A percentile compares a stretch with the other conserved stretches of the same genome.
Conservation (phyloP, 64 coral and sea anemone genomes). For the Hydrozoanthus tunicans region DNA sequence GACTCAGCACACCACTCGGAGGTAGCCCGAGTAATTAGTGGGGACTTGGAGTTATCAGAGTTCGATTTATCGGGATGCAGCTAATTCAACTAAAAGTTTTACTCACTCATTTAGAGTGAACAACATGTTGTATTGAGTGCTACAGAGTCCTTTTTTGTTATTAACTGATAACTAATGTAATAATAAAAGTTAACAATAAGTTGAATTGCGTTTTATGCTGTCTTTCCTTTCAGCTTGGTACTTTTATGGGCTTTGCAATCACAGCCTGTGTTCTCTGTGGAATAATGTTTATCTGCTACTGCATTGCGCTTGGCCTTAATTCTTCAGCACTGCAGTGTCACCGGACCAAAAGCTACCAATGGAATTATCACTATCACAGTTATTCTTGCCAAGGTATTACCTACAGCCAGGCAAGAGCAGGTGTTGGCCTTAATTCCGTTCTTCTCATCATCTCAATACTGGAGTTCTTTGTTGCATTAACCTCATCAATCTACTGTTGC, state of each 20-base stretch:
- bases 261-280: conserved; percentile 64
- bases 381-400: background rate
- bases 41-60: too few species aligned
- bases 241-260: conserved; percentile 79
- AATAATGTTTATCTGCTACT: conserved; percentile 74
- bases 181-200: too few species aligned
- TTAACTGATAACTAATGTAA: too few species aligned
- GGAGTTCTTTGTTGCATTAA: conserved; percentile 48
- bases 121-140: too few species aligned
- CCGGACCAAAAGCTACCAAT: background rate
- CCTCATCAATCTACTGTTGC: conserved; percentile 49
- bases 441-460: conserved; percentile 23
- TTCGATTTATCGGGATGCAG: too few species aligned
- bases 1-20: too few species aligned
- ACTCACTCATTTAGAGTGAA: too few species aligned
- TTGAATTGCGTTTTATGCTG: background rate
- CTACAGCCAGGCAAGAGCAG: conserved; percentile 20
- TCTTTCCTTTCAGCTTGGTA: conserved; percentile 72
- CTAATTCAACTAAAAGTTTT: too few species aligned
- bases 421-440: conserved; percentile 21
- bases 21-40: too few species aligned
- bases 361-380: background rate
- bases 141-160: too few species aligned
- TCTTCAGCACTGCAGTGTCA: conserved; percentile 20
- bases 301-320: conserved; percentile 42